Percentiles rank a stretch among this genome's conserved stretches.
phyloP scores from a whole-genome alignment of 2,888 invertebrate genomes.

The Aspidapion aeneum region DNA sequence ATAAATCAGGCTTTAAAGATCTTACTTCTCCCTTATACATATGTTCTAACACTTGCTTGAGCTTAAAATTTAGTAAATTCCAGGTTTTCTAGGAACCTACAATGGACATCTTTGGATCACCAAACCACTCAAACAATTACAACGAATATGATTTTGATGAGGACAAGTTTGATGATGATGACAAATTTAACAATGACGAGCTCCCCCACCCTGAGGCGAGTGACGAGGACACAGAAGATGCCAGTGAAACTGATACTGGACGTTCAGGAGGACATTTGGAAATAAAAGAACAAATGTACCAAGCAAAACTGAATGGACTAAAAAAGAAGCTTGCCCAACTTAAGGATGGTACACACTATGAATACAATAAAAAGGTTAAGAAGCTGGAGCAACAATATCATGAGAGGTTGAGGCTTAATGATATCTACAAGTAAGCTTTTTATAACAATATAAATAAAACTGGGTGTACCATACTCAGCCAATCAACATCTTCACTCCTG shows the following conservation, averaged over 20 bases:
- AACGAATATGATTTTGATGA: slow-evolving; percentile 72
- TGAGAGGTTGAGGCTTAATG: slow-evolving; percentile 75
- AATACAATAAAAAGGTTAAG: slow-evolving; percentile 77
- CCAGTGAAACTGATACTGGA: slow-evolving; percentile 87
- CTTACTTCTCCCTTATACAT: too few species aligned
- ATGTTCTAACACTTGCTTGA: too few species aligned
- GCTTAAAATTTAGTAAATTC: too few species aligned
- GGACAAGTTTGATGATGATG: slow-evolving; percentile 69
- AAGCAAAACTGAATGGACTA: slow-evolving; percentile 83
- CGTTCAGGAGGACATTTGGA: slow-evolving; percentile 77
- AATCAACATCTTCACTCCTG: too few species aligned
- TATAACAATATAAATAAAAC: too few species aligned
- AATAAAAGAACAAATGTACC: slow-evolving; percentile 87
- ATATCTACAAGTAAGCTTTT: slow-evolving; percentile 51
- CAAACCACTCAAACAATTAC: slow-evolving; percentile 58
- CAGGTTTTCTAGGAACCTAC: too few species aligned
- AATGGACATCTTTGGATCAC: slow-evolving; percentile 56
- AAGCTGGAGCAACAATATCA: slow-evolving; percentile 78
- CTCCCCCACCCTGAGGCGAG: slow-evolving; percentile 59
- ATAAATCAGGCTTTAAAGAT: too few species aligned
- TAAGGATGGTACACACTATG: slow-evolving; percentile 81
- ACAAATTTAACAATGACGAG: slow-evolving; percentile 53
- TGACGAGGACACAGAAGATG: slow-evolving; percentile 87
- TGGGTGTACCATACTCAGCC: too few species aligned
- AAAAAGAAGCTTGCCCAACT: slow-evolving; percentile 89